Evolutionary conservation across 2,113 vertebrate species (phyloP).

Genomic region (Myotis lucifugus): DNA sequence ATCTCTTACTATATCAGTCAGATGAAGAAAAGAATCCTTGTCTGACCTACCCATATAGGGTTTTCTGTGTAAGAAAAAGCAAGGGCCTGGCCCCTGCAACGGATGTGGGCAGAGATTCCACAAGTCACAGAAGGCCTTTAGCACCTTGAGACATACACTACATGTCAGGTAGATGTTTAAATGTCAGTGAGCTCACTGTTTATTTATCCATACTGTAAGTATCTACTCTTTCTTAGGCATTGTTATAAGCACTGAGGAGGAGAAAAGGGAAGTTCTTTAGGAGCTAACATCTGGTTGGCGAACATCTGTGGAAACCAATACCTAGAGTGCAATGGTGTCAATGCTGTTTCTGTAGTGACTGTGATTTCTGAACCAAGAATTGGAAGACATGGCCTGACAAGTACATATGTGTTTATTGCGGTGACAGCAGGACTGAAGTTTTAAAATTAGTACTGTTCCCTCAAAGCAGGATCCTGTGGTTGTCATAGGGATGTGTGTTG

Average conservation of each 20-base stretch:
- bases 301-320: background rate
- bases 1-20: background rate
- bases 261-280: background rate
- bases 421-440: background rate
- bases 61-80: background rate
- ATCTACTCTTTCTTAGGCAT: background rate
- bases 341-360: background rate
- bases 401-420: background rate
- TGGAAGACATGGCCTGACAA: background rate
- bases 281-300: background rate
- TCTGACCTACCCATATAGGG: background rate
- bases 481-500: background rate
- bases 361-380: background rate
- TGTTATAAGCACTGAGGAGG: background rate
- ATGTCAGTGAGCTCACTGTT: background rate
- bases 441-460: background rate
- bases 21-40: background rate
- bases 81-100: background rate
- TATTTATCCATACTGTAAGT: background rate
- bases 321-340: rapidly evolving
- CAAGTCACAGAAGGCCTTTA: background rate
- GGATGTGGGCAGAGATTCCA: background rate
- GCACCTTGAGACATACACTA: background rate
- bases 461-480: background rate
- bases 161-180: background rate